Evolutionary conservation across 2,888 invertebrate species (phyloP).

Genomic region (Antheraea assamensis): DNA sequence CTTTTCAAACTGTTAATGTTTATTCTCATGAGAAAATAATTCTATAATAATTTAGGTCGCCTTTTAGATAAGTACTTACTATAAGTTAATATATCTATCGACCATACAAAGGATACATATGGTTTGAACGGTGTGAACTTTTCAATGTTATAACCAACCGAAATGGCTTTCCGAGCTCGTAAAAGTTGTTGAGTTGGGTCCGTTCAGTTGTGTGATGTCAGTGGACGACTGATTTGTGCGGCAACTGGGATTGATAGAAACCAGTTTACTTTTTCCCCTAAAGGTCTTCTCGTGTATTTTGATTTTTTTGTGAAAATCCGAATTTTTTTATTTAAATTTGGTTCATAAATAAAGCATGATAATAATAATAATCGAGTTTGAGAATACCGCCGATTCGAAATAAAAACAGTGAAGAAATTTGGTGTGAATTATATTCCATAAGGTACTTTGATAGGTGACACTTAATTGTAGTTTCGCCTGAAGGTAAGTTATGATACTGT

Average conservation of each 20-base stretch:
- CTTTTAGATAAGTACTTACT: no score
- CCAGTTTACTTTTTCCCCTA: neutral
- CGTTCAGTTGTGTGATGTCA: conserved; percentile 4
- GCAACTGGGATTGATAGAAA: neutral
- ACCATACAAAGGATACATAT: neutral
- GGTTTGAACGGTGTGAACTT: conserved; percentile 1
- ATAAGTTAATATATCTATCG: neutral
- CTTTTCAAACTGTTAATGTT: neutral
- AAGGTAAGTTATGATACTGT: neutral
- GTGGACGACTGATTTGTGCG: neutral
- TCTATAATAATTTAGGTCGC: no score
- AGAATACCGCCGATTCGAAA: neutral
- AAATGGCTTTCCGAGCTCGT: conserved; percentile 10
- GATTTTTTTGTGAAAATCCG: neutral
- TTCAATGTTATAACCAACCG: conserved; percentile 12
- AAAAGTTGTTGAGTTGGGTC: conserved; percentile 14
- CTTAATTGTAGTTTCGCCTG: neutral
- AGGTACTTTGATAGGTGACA: no score
- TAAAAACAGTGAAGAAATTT: no score
- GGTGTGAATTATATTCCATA: no score
- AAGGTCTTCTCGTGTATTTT: neutral
- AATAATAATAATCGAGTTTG: neutral
- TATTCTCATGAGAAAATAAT: no score
- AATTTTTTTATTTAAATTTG: neutral
- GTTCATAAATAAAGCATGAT: neutral